Evolutionary conservation across 92 coral and sea anemone genomes (phyloP).

Genomic region (Siderastrea siderea): DNA sequence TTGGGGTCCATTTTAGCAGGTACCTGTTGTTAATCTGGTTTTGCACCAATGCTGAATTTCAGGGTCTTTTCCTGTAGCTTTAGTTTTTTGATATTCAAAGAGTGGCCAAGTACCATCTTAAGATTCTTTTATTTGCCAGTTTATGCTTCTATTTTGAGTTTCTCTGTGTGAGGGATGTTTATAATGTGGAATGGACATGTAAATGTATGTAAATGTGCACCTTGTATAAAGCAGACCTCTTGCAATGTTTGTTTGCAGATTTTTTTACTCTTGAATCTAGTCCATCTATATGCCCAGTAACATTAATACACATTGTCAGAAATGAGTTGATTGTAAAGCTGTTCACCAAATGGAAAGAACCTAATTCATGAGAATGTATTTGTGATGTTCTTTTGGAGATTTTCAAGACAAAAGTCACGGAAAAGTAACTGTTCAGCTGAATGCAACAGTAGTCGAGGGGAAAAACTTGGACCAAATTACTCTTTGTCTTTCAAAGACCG

Average conservation of each 20-base stretch:
- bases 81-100: neutral
- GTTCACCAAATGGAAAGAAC: neutral
- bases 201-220: constrained; percentile 25
- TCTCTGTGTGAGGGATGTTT: neutral
- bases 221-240: neutral
- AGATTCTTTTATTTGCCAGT: neutral
- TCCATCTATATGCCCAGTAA: no score
- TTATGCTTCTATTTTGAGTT: neutral
- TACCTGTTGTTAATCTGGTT: constrained; percentile 10
- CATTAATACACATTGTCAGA: neutral
- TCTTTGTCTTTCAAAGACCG: constrained; percentile 2
- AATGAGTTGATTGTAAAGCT: neutral
- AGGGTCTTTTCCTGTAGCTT: neutral
- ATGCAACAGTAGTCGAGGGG: neutral
- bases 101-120: neutral
- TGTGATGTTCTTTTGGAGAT: constrained; percentile 38
- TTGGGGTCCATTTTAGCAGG: constrained; percentile 14
- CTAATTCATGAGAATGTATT: neutral
- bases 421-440: neutral
- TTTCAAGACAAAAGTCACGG: constrained; percentile 13
- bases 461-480: neutral
- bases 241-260: no score
- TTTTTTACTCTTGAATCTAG: neutral
- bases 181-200: constrained; percentile 18
- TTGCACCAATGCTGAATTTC: neutral